Evolutionary conservation across 2,797 vertebrate genomes (phyloP).

Genomic region (Synanceia verrucosa): DNA sequence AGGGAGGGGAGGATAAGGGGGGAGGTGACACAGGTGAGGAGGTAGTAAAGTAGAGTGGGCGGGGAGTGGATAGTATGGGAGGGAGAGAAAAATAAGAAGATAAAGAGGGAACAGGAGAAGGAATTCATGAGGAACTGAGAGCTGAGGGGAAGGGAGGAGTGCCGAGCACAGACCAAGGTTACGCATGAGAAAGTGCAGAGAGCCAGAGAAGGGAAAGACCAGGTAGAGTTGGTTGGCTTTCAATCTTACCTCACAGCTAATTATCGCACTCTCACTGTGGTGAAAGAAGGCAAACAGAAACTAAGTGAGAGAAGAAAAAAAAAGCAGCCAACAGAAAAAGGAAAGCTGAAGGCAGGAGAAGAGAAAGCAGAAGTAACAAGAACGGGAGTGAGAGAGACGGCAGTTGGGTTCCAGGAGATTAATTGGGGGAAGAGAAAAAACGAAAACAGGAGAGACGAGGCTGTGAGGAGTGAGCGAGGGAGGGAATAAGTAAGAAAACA

Average conservation of each 20-base stretch:
- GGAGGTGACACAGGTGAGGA: constrained; percentile 61
- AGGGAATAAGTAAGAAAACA: constrained; percentile 32
- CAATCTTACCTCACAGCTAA: constrained; percentile 38
- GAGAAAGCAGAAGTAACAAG: constrained; percentile 42
- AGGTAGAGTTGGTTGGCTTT: constrained; percentile 55
- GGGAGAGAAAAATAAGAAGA: constrained; percentile 38
- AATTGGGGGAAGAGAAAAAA: constrained; percentile 48
- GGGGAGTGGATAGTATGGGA: constrained; percentile 40
- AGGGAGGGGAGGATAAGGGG: background rate
- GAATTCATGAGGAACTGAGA: constrained; percentile 74
- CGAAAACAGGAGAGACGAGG: constrained; percentile 31
- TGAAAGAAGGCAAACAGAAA: constrained; percentile 45
- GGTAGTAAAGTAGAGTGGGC: constrained; percentile 61
- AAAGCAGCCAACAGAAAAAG: constrained; percentile 30
- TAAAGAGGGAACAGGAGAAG: constrained; percentile 60
- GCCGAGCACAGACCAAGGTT: constrained; percentile 48
- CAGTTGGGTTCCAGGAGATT: constrained; percentile 32
- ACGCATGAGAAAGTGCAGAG: constrained; percentile 54
- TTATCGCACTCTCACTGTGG: constrained; percentile 34
- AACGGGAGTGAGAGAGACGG: constrained; percentile 16
- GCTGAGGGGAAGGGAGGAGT: constrained; percentile 67
- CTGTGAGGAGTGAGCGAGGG: constrained; percentile 2
- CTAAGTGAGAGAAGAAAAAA: background rate
- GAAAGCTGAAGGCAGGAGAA: constrained; percentile 16
- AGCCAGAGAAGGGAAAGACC: constrained; percentile 24